Percentiles rank a stretch among this genome's conserved stretches.
Evolutionary conservation across 2,113 vertebrate genomes (phyloP).

Genomic region (Gymnogyps californianus): DNA sequence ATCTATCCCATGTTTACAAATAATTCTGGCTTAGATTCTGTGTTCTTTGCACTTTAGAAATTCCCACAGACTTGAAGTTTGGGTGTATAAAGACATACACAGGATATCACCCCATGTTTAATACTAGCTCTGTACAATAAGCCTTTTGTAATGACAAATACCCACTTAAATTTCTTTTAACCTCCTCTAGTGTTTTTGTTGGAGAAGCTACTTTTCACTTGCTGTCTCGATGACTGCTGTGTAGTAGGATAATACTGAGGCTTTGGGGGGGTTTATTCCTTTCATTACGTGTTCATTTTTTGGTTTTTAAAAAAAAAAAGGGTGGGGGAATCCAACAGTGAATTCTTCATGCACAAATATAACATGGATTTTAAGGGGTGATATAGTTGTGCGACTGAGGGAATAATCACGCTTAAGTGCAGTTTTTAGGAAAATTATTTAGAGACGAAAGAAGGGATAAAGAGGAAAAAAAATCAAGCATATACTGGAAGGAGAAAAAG

Average conservation of each 20-base stretch:
- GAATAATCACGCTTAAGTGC: neutral
- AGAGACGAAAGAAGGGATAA: neutral
- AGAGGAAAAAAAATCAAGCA: neutral
- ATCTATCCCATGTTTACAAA: constrained; percentile 51
- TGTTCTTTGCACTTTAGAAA: constrained; percentile 24
- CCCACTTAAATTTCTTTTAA: constrained; percentile 29
- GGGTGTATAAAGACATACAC: constrained; percentile 12
- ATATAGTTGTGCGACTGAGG: neutral
- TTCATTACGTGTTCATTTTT: neutral
- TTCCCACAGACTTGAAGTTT: constrained; percentile 25
- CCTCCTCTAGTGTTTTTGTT: constrained; percentile 16
- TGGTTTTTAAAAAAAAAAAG: neutral
- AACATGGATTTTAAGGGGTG: neutral
- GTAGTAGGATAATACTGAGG: neutral
- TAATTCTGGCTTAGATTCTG: constrained; percentile 35
- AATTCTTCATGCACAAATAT: neutral
- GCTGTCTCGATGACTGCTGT: neutral
- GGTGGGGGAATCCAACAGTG: neutral
- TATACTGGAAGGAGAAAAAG: neutral
- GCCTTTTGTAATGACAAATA: neutral
- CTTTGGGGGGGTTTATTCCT: neutral
- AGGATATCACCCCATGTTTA: neutral
- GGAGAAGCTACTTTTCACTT: constrained; percentile 21
- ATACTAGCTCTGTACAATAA: neutral
- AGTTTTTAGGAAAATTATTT: neutral